These are phyloP conservation scores for Steromphala cineraria DNA, from an alignment of 2,888 invertebrate species.

Conservation along the genomic window DNA sequence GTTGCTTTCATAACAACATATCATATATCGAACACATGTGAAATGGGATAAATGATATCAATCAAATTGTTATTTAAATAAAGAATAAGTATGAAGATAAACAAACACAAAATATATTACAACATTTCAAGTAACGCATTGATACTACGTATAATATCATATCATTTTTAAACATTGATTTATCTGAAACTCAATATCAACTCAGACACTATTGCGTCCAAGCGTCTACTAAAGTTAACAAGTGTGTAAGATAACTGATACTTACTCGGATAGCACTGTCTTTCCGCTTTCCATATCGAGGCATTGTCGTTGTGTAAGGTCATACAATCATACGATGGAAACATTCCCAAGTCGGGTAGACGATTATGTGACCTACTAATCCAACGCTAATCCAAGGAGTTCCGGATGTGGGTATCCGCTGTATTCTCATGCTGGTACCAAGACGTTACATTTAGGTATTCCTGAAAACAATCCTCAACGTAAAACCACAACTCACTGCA, in stretches of 20 bases:
- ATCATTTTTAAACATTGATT: too few relatives aligned
- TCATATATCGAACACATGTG: too few relatives aligned
- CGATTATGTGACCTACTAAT: background rate
- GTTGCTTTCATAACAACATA: too few relatives aligned
- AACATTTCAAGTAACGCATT: too few relatives aligned
- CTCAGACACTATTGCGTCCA: too few relatives aligned
- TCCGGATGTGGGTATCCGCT: background rate
- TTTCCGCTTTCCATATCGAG: constrained; percentile 15
- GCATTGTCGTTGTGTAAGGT: background rate
- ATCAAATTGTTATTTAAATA: too few relatives aligned
- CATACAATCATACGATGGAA: background rate
- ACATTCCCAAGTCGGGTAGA: background rate
- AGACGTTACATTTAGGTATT: background rate
- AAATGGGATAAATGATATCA: too few relatives aligned
- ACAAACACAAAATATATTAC: too few relatives aligned
- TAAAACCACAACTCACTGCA: background rate
- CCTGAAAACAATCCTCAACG: background rate
- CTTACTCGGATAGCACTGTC: constrained; percentile 22
- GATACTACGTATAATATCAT: too few relatives aligned
- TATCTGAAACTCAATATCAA: too few relatives aligned
- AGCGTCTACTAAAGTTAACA: too few relatives aligned
- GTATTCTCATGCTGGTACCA: background rate
- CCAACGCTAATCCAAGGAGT: background rate
- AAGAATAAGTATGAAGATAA: too few relatives aligned
- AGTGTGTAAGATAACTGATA: background rate